Evolutionary conservation across 2,113 vertebrate species (phyloP).

Genomic region (Canis aureus): DNA sequence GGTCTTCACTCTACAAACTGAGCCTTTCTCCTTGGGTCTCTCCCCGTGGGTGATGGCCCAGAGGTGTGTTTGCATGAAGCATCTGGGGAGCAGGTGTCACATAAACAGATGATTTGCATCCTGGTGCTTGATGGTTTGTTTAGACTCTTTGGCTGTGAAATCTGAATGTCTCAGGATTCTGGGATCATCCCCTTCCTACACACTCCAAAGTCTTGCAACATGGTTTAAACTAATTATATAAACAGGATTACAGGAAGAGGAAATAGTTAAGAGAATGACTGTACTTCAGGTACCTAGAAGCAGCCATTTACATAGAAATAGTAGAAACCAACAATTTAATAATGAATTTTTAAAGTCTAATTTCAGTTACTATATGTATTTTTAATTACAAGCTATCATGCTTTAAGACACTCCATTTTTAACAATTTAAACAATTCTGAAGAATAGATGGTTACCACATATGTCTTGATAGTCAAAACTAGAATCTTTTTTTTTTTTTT

Average conservation of each 20-base stretch:
- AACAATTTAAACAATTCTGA: slow-evolving; percentile 50
- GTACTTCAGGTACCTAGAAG: neutral
- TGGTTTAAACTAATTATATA: neutral
- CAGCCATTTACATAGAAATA: neutral
- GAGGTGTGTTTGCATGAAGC: rapidly evolving
- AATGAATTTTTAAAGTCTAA: slow-evolving; percentile 34
- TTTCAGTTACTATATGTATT: slow-evolving; percentile 5
- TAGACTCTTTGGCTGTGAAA: neutral
- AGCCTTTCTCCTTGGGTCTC: neutral
- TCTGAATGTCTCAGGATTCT: neutral
- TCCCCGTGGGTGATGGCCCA: rapidly evolving
- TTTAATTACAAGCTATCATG: neutral
- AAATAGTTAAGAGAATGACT: neutral
- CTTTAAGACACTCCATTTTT: slow-evolving; percentile 44
- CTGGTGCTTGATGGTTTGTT: neutral
- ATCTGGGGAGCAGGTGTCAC: neutral
- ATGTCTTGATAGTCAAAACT: slow-evolving; percentile 29
- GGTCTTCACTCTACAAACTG: neutral
- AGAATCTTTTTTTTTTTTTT: slow-evolving; percentile 7
- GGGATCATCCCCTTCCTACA: neutral
- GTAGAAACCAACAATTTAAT: neutral
- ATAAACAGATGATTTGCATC: neutral
- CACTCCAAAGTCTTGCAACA: neutral
- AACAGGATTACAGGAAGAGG: neutral
- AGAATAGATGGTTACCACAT: slow-evolving; percentile 33